Evolutionary conservation across 2,797 vertebrate species (phyloP).

Genomic region (Melanotaenia nigrans): DNA sequence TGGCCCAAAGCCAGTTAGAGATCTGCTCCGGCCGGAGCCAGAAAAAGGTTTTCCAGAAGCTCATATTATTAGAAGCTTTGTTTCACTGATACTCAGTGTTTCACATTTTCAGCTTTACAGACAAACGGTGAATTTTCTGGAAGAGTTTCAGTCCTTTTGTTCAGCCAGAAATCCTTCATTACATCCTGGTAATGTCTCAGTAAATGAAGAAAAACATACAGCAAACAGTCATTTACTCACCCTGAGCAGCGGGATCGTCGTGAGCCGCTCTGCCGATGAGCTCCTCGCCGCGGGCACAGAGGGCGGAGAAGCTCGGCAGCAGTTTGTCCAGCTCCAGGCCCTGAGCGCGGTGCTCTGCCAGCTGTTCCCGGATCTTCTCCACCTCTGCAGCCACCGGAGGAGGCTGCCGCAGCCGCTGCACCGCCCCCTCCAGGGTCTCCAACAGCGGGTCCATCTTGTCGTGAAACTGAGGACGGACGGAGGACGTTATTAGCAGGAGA

Average conservation of each 20-base stretch:
- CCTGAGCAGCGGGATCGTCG: slow-evolving; percentile 94
- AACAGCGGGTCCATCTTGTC: slow-evolving; percentile 98
- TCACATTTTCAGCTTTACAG: too few species aligned
- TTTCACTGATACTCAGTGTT: too few species aligned
- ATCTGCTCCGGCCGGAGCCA: too few species aligned
- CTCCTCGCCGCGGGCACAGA: slow-evolving; percentile 93
- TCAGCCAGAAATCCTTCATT: too few species aligned
- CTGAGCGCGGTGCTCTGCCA: slow-evolving; percentile 91
- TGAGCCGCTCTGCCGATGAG: slow-evolving; percentile 91
- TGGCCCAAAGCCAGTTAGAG: too few species aligned
- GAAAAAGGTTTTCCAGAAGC: too few species aligned
- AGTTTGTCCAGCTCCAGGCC: slow-evolving; percentile 96
- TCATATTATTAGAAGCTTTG: too few species aligned
- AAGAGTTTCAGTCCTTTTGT: too few species aligned
- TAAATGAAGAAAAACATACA: background rate
- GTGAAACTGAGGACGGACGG: slow-evolving; percentile 89
- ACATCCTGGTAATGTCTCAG: too few species aligned
- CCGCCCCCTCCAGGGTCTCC: slow-evolving; percentile 93
- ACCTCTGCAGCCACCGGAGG: slow-evolving; percentile 96
- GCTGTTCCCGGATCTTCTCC: slow-evolving; percentile 98
- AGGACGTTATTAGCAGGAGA: slow-evolving; percentile 72
- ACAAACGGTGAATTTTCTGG: too few species aligned
- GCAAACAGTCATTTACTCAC: slow-evolving; percentile 67
- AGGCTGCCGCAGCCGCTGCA: slow-evolving; percentile 90
- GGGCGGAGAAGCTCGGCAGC: slow-evolving; percentile 94